Conservation (phyloP, 2,888 invertebrate genomes). For the Phalera bucephala region DNA sequence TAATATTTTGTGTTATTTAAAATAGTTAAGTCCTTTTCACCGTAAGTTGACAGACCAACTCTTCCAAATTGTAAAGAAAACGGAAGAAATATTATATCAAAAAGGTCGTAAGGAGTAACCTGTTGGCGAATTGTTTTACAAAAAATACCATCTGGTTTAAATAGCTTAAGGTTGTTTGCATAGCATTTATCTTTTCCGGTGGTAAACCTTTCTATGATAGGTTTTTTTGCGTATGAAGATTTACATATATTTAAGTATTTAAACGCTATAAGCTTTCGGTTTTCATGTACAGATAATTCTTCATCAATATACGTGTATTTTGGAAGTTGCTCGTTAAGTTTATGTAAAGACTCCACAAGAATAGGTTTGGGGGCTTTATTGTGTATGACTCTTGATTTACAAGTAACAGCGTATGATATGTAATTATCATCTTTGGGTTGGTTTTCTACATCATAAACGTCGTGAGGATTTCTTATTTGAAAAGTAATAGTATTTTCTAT, state of each 20-base stretch:
- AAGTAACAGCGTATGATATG: slow-evolving; percentile 47
- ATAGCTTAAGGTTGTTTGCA: slow-evolving; percentile 21
- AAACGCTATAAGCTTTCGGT: slow-evolving; percentile 34
- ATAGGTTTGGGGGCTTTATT: slow-evolving; percentile 34
- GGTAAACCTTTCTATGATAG: slow-evolving; percentile 34
- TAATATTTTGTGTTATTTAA: slow-evolving; percentile 57
- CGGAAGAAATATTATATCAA: slow-evolving; percentile 54
- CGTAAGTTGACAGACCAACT: slow-evolving; percentile 56
- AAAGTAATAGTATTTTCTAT: slow-evolving; percentile 47
- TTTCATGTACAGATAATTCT: slow-evolving; percentile 18
- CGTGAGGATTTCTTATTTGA: slow-evolving; percentile 53
- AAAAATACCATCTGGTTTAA: slow-evolving; percentile 34
- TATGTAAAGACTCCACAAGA: slow-evolving; percentile 59
- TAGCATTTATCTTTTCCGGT: slow-evolving; percentile 46
- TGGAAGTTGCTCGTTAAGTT: slow-evolving; percentile 48
- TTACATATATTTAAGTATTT: slow-evolving; percentile 49
- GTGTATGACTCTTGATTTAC: slow-evolving; percentile 49
- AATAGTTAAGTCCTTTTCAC: slow-evolving; percentile 48
- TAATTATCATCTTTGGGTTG: slow-evolving; percentile 37
- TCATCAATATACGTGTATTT: slow-evolving; percentile 52
- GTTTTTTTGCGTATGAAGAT: slow-evolving; percentile 30
- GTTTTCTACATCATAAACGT: slow-evolving; percentile 17
- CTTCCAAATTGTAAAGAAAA: slow-evolving; percentile 59
- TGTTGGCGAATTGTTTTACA: slow-evolving; percentile 39
- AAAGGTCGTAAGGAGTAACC: slow-evolving; percentile 49